Percentiles rank a stretch among this genome's conserved stretches.
phyloP scores from a whole-genome alignment of 2,113 vertebrate species.

The Sinosuthora webbiana region DNA sequence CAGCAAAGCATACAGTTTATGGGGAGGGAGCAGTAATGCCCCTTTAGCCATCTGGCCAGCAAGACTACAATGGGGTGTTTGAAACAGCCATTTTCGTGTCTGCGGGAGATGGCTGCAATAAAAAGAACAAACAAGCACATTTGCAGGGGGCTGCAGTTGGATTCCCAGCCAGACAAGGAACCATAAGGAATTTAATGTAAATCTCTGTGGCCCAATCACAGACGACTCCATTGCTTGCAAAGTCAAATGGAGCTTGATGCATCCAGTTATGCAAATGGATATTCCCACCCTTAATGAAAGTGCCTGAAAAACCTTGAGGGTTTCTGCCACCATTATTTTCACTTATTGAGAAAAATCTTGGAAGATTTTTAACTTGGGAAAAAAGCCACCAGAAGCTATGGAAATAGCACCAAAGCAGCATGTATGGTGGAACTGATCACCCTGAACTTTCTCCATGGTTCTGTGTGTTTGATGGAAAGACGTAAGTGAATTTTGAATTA shows the following conservation, averaged over 20 bases:
- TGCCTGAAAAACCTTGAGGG: background rate
- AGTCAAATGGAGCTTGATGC: constrained; percentile 25
- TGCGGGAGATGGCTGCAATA: constrained; percentile 58
- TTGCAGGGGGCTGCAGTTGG: constrained; percentile 35
- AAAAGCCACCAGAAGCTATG: background rate
- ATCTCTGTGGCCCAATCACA: constrained; percentile 6
- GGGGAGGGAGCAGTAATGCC: constrained; percentile 46
- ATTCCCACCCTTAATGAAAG: background rate
- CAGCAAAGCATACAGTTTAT: constrained; percentile 55
- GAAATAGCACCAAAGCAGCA: background rate
- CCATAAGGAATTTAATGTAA: background rate
- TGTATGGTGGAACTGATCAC: background rate
- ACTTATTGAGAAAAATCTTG: background rate
- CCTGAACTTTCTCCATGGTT: background rate
- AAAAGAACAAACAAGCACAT: constrained; percentile 61
- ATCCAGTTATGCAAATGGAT: background rate
- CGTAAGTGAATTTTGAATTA: background rate
- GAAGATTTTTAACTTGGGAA: background rate
- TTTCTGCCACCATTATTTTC: background rate
- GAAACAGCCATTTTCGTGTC: constrained; percentile 33
- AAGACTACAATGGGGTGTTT: constrained; percentile 56
- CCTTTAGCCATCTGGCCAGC: constrained; percentile 70
- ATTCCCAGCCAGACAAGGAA: background rate
- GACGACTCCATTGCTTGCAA: background rate
- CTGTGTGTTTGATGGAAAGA: background rate